A percentile compares a stretch with the other conserved stretches of the same genome.
Conservation (phyloP, 2,888 invertebrate species). For the Lymantria dispar region DNA sequence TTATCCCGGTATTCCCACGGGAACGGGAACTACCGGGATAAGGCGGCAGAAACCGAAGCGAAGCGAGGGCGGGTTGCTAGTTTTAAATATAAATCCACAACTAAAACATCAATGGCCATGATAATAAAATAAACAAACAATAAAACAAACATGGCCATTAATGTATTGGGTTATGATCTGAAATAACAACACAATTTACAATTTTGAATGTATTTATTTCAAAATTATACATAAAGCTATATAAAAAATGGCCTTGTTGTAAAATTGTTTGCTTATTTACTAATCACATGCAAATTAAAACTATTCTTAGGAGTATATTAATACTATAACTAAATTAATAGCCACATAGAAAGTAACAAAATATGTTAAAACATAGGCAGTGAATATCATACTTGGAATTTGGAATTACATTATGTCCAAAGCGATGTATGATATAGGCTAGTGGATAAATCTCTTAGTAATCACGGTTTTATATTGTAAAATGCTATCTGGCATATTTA, state of each 20-base stretch:
- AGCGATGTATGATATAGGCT: too few species aligned
- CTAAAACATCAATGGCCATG: constrained; percentile 71
- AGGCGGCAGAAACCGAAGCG: too few species aligned
- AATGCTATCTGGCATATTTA: too few species aligned
- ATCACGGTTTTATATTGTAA: too few species aligned
- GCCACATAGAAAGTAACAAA: too few species aligned
- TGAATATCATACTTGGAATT: too few species aligned
- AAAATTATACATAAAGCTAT: constrained; percentile 52
- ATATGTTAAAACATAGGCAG: too few species aligned
- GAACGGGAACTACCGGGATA: too few species aligned
- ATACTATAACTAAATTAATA: not conserved
- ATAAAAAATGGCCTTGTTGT: constrained; percentile 78
- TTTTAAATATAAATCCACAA: not conserved
- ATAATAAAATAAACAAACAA: constrained; percentile 33
- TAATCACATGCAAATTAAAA: not conserved
- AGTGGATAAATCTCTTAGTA: too few species aligned
- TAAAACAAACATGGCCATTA: constrained; percentile 70
- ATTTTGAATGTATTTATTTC: constrained; percentile 57
- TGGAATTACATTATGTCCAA: too few species aligned
- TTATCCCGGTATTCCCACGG: too few species aligned
- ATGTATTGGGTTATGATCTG: constrained; percentile 58
- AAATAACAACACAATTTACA: constrained; percentile 62
- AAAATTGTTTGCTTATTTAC: constrained; percentile 38
- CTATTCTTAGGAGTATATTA: not conserved
- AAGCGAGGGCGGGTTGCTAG: too few species aligned